Evolutionary conservation across 2,888 invertebrate genomes (phyloP).

Genomic region (Archips xylosteana): DNA sequence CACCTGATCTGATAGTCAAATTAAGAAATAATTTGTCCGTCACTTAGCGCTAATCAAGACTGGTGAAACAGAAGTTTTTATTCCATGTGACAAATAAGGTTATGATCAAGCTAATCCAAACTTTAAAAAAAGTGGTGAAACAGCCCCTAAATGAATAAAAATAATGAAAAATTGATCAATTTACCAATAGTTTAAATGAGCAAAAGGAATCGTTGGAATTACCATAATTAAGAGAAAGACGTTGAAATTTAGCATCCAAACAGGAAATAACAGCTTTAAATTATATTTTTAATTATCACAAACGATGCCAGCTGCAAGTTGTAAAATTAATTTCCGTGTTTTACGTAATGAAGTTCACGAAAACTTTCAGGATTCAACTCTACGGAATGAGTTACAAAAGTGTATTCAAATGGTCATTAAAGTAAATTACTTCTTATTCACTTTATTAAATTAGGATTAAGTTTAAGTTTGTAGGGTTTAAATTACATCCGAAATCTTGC

Average conservation of each 20-base stretch:
- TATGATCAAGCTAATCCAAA: too few relatives aligned
- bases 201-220: background rate
- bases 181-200: background rate
- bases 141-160: too few relatives aligned
- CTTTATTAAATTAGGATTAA: slow-evolving; percentile 3
- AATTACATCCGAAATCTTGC: background rate
- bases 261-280: slow-evolving; percentile 18
- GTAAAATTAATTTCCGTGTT: slow-evolving; percentile 35
- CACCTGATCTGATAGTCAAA: too few relatives aligned
- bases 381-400: slow-evolving; percentile 9
- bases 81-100: too few relatives aligned
- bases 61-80: too few relatives aligned
- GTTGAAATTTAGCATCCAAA: background rate
- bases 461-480: background rate
- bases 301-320: slow-evolving; percentile 25
- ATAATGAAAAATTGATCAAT: too few relatives aligned
- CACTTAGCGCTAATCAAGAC: too few relatives aligned
- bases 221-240: background rate
- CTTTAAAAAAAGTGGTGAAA: too few relatives aligned
- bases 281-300: slow-evolving; percentile 32
- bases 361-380: slow-evolving; percentile 29
- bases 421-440: background rate
- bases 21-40: too few relatives aligned
- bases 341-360: slow-evolving; percentile 33
- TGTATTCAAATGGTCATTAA: slow-evolving; percentile 10